Percentiles rank a stretch among this genome's conserved stretches.
Conservation (phyloP, 2,888 invertebrate genomes). For the Troides helena region DNA sequence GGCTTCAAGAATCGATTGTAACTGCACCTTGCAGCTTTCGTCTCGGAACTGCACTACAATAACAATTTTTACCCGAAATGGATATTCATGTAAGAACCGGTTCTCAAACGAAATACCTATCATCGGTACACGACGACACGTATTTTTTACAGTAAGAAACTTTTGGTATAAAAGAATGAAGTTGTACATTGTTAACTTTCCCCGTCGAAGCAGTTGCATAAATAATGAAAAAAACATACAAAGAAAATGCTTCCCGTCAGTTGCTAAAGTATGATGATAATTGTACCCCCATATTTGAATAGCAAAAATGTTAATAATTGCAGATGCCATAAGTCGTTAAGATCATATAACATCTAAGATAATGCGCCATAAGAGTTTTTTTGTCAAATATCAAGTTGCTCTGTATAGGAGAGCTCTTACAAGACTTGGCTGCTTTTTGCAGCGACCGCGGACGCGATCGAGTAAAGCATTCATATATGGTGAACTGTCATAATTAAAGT, state of each 20-base stretch:
- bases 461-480: constrained; percentile 73
- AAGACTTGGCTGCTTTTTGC: constrained; percentile 62
- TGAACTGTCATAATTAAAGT: constrained; percentile 78
- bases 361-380: constrained; percentile 53
- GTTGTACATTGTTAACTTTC: constrained; percentile 8
- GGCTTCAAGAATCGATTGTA: constrained; percentile 57
- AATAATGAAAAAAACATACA: constrained; percentile 1
- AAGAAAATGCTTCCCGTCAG: constrained; percentile 14
- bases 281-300: constrained; percentile 27
- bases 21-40: constrained; percentile 30
- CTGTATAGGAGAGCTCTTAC: constrained; percentile 56
- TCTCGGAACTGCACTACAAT: constrained; percentile 14
- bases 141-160: constrained; percentile 7
- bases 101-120: constrained; percentile 1
- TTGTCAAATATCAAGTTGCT: constrained; percentile 60
- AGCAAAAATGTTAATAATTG: constrained; percentile 34
- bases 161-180: constrained; percentile 7
- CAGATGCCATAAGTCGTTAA: constrained; percentile 47
- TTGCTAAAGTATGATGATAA: constrained; percentile 25
- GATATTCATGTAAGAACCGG: constrained; percentile 8
- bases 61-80: constrained; percentile 5
- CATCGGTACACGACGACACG: neutral
- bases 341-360: constrained; percentile 52
- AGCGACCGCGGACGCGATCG: constrained; percentile 50
- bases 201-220: constrained; percentile 2